Conservation (phyloP, 2,797 vertebrate species). For the Potorous gilbertii region DNA sequence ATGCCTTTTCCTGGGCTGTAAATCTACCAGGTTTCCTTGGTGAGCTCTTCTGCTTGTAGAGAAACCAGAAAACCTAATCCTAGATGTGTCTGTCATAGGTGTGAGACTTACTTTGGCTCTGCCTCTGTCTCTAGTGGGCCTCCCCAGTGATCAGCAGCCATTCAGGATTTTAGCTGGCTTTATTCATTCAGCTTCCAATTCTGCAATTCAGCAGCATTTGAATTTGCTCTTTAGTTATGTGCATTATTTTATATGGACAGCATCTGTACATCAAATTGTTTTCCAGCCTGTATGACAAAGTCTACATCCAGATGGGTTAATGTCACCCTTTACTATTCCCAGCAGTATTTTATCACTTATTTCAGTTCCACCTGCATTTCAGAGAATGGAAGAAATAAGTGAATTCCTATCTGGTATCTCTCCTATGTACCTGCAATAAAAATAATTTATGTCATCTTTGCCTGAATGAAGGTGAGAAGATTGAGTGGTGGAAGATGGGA, state of each 20-base stretch:
- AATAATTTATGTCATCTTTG: background rate
- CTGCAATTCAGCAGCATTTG: background rate
- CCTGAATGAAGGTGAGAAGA: background rate
- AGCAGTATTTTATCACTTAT: background rate
- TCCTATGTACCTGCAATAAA: background rate
- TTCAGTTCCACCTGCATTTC: background rate
- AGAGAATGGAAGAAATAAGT: background rate
- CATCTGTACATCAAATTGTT: background rate
- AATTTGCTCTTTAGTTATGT: background rate
- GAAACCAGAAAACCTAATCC: background rate
- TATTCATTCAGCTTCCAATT: background rate
- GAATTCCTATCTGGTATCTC: background rate
- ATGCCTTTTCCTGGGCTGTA: constrained; percentile 31
- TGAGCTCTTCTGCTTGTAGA: background rate
- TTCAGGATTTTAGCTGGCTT: background rate
- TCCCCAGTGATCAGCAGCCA: background rate
- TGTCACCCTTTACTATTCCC: background rate
- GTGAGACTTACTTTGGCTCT: constrained; percentile 32
- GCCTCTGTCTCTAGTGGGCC: background rate
- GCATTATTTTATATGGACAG: background rate
- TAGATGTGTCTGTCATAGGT: background rate
- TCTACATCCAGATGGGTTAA: background rate
- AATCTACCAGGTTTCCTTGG: constrained; percentile 3
- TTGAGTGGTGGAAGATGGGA: background rate
- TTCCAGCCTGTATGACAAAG: background rate